Base-by-base conservation (phyloP, 2,797 vertebrate species). In the Scarus forsteni region DNA sequence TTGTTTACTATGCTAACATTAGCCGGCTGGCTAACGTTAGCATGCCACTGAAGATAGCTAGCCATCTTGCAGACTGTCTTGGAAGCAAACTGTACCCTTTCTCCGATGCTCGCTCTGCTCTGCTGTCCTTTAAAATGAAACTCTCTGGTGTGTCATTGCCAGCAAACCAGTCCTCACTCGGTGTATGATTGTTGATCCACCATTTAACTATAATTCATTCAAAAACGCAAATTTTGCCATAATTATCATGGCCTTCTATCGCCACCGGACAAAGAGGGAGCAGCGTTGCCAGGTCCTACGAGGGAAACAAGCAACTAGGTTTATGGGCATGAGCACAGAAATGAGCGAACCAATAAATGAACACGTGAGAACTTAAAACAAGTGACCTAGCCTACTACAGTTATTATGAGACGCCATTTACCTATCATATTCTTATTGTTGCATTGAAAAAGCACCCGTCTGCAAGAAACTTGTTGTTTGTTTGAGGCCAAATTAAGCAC, bases 201-300 rank as follows among this genome's bases (percentile, higher is more conserved):
- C 88, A 90, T 91, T 93, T 86, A 90, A 85, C 88, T 93, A 93
- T 90, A 93, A 93, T 94, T 93, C 90, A 94, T 94, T 93, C 90
- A 92, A 92, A 94, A 92, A 93, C 93, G 91, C 92, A 92, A 92
- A 94, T 91, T 89, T 92, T 81, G 90, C 91, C 93, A 93, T 93
- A 91, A 92, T 94, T 93, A 92, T 86, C 88, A 84, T 88, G 93
- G 94, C 94, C 93, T 94, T 90, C 92, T 79, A 59, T 93, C 90
- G 91, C 91, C 88, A 92, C 93, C 92, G 94, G 94, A 95, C 95
- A 95, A 95, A 95, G 95, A 95, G 93, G 92, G 92, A 27, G 27
- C 27, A 27, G 27, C 27, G 27, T 27, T 27, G 27, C 27, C 27
- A 27, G 27, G 27, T 27, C 27, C 2, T 27, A 27, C 27, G 27